Base-by-base conservation (phyloP, 2,888 invertebrate genomes). In the Drosophila affinis region DNA sequence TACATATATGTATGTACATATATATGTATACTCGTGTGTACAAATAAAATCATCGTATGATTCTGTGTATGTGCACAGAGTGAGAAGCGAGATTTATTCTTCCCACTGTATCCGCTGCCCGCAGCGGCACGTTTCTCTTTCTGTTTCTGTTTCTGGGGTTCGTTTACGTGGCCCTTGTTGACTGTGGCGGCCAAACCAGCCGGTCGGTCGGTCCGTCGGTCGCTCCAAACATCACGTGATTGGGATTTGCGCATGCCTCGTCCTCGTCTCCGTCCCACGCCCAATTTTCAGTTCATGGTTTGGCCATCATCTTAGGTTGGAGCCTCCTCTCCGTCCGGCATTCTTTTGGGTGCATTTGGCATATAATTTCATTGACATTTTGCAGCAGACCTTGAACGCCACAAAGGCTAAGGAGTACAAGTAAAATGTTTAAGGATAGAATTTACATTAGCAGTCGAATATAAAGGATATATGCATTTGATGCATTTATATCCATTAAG, bases 141-240 rank as follows among this genome's bases (percentile, higher is more conserved):
- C 49, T 29, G 32, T 52, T 58, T 32, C 12, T 49, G 21, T 58
- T 59, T 32, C 14, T 49, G 21, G 18, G 71, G 44, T 57, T 54
- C 71, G 67, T 72, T 77, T 70, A 80, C 78, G 78, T 76, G 84
- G 73, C 68, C 60, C 29, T 59, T 48, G 55, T 71, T 72, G 76
- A 59, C 57, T 78, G 52, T 67, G 78, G 45, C 44, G 51, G 51
- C 9, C 51, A 60, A 58, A 52, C 56, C 72, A 58, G 29, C 29
- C 29, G 29, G 29, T 29, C 9, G 29, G 29, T 29, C 29, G 29
- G 29, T 9, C 9, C 7, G 29, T 29, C 29, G 29, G 7, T 27
- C 27, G 27, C 7, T 53, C 58, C 24, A 74, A 73, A 80, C 61
- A 87, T 85, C 84, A 88, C 84, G 84, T 85, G 84, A 88, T 83